Base-by-base conservation (phyloP, 2,113 vertebrate genomes). In the Cichladusa arquata region DNA sequence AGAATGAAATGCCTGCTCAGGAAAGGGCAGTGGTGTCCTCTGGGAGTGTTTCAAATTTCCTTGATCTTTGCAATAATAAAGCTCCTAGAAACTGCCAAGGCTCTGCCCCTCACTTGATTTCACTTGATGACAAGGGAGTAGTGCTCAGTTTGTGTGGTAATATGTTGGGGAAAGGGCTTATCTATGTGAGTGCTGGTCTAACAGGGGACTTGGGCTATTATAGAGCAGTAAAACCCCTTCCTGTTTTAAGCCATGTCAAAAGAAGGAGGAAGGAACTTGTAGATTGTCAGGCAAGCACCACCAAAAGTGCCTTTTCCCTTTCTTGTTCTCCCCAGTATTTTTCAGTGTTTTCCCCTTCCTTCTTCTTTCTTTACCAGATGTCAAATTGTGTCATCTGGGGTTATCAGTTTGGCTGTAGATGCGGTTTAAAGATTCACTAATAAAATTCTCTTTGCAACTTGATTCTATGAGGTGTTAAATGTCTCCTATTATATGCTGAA, bases 141-240 rank as follows among this genome's bases (percentile, higher is more conserved):
- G 76, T 19, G 14, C 23, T 87, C 8, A n/a, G 1, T 67, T 82
- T 60, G 12, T 45, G 69, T 70, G 60, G 33, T 74, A 38, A 10
- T 38, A 6, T 4, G 1, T 9, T 87, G 45, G 40, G 31, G 53
- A 48, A 72, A 81, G 50, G 24, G n/a, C 28, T n/a, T 71, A 1
- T 0, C 31, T 71, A 1, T 0, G 0, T 19, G 42, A 79, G 24
- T 40, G 23, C 24, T 64, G 40, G 14, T 74, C 78, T 64, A 60
- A 53, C 38, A 67, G 29, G 70, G 44, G 40, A 91, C 29, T 18
- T 24, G 44, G 14, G 48, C 65, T 71, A 11, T 81, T 93, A 16
- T 0, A n/a, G 40, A 72, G 40, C 24, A 69, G 36, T 93, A 81
- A 82, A 95, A 57, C 6, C 13, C 24, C 10, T 76, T 74, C 48